phyloP scores from a whole-genome alignment of 2,113 vertebrate species.

The Mesembrinibis cayennensis region DNA sequence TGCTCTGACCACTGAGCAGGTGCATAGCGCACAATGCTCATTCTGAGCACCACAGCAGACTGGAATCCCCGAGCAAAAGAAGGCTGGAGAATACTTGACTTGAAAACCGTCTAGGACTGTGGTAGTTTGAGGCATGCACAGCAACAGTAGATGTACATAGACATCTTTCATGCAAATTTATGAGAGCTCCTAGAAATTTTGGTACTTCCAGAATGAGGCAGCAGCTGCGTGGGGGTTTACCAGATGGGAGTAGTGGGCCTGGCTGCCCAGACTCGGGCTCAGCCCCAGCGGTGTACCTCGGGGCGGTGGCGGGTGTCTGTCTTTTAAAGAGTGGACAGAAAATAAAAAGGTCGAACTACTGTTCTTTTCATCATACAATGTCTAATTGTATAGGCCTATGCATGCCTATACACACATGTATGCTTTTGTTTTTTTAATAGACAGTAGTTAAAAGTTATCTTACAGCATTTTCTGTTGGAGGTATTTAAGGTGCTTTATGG shows the following conservation, averaged over 20 bases:
- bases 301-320: fast-evolving
- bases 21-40: background rate
- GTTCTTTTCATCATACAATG: background rate
- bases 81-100: background rate
- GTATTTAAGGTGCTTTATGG: background rate
- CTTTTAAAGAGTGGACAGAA: background rate
- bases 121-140: background rate
- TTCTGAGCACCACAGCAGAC: background rate
- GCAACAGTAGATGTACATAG: background rate
- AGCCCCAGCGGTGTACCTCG: fast-evolving
- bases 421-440: background rate
- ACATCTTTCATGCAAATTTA: background rate
- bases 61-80: background rate
- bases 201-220: background rate
- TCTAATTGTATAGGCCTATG: background rate
- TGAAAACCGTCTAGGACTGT: background rate
- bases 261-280: background rate
- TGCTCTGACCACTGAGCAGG: background rate
- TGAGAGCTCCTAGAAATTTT: background rate
- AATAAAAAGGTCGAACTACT: background rate
- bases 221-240: background rate
- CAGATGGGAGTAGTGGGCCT: background rate
- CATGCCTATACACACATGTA: background rate
- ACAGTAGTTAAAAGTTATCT: background rate
- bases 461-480: background rate